Evolutionary conservation across 2,888 invertebrate species (phyloP), one percentile per base, ranked within the genome.

Genomic region (Pharmacophagus antenor): DNA sequence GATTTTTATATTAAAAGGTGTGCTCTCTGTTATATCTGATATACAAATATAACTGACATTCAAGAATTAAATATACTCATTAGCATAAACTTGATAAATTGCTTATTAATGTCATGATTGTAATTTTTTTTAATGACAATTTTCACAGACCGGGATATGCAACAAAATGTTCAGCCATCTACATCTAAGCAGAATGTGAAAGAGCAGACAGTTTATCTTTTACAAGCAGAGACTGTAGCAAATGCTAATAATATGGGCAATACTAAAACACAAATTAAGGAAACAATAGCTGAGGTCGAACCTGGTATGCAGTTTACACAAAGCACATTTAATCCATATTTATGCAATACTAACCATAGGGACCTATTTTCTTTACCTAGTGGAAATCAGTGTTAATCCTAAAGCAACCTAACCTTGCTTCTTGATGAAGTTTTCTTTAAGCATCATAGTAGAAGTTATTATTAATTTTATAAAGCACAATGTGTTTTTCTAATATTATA

Each of bases 151-250:
- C 71, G 71, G 58, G 76, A 71, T 7, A 74, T 72, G 12, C 62
- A 61, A 0, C 37, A 63, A 1, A 23, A 63, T 0, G 62, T 72
- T 0, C 75, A 76, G 37, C 77, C 83, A 0, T 82, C 84, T 0
- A 77, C 85, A 0, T 80, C 87, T 2, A 58, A 77, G 0, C 74
- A 74, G 42, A 71, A 70, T 56, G 49, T 82, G 0, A 73, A 70
- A 51, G 70, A 79, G 27, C 80, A 85, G 55, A 85, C 86, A 0
- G 67, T 67, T 0, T 78, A 63, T 58, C 65, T 88, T 8, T 62
- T 86, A 1, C 78, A 82, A 54, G 56, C 82, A 0, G 88, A 88
- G 50, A 70, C 73, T 0, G 60, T 72, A 4, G 62, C 63, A 1
- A 58, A 65, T 63, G 27, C 62, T 49, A 2, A 64, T 61, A n/a